These are phyloP conservation scores for Acridotheres tristis DNA, from an alignment of 2,797 vertebrate genomes.

Conservation along the genomic window DNA sequence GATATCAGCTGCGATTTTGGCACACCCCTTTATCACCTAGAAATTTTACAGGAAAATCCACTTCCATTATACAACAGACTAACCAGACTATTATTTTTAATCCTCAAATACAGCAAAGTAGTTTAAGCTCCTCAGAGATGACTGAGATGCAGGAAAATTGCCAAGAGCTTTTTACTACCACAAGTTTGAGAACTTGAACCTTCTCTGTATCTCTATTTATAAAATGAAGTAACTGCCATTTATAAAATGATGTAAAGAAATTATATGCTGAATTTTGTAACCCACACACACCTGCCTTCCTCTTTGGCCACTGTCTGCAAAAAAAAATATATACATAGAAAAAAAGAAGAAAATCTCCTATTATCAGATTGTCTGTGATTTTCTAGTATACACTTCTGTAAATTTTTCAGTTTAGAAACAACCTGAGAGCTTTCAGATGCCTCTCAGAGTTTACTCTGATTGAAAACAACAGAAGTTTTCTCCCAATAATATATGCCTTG, in stretches of 20 bases:
- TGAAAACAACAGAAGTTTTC: background rate
- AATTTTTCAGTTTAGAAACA: background rate
- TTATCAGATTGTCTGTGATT: background rate
- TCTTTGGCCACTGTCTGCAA: background rate
- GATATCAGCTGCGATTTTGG: background rate
- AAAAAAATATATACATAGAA: no score
- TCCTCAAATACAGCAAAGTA: background rate
- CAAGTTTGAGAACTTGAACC: background rate
- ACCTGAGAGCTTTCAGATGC: background rate
- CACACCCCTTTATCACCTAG: background rate
- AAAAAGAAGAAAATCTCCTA: background rate
- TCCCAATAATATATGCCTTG: background rate
- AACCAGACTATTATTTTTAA: background rate
- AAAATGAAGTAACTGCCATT: background rate
- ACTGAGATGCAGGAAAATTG: background rate
- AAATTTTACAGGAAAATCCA: background rate
- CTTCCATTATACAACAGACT: background rate
- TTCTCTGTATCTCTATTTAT: background rate
- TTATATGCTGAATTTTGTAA: background rate
- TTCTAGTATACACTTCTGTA: background rate
- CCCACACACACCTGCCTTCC: background rate
- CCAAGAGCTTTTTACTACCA: background rate
- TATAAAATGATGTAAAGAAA: background rate
- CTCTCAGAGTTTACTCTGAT: background rate
- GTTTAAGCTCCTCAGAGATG: background rate